A percentile compares a stretch with the other conserved stretches of the same genome.
phyloP scores from a whole-genome alignment of 2,888 invertebrate species.

The Oscheius sp. region DNA sequence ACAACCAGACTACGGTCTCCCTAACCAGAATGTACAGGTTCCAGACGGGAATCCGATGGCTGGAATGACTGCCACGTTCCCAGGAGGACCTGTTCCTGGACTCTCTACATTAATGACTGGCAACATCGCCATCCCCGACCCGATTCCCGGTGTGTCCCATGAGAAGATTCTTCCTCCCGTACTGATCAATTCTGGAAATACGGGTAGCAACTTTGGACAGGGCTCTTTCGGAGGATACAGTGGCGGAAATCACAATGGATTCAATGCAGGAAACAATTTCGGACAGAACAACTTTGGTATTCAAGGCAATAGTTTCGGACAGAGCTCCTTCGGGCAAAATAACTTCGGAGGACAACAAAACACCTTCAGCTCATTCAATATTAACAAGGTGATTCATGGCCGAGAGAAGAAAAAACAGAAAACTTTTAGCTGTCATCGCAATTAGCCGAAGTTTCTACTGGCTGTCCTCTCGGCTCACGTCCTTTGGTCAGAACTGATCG shows the following conservation, averaged over 20 bases:
- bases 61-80: slow-evolving; percentile 54
- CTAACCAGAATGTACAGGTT: slow-evolving; percentile 16
- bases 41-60: slow-evolving; percentile 32
- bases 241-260: slow-evolving; percentile 32
- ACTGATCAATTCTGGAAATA: slow-evolving; percentile 38
- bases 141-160: slow-evolving; percentile 53
- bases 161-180: slow-evolving; percentile 47
- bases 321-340: neutral
- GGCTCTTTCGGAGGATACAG: neutral
- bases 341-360: slow-evolving; percentile 11
- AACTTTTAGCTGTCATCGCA: slow-evolving; percentile 24
- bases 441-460: slow-evolving; percentile 28
- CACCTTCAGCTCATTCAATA: slow-evolving; percentile 17
- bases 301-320: slow-evolving; percentile 7
- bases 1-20: slow-evolving; percentile 4
- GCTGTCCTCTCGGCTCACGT: slow-evolving; percentile 58
- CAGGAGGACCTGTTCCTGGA: slow-evolving; percentile 43
- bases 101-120: slow-evolving; percentile 42
- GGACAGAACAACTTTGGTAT: slow-evolving; percentile 13
- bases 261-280: slow-evolving; percentile 10
- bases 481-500: slow-evolving; percentile 58
- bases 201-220: slow-evolving; percentile 11
- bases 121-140: slow-evolving; percentile 51
- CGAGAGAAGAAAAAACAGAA: neutral
- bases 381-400: neutral